Evolutionary conservation across 2,888 invertebrate genomes (phyloP).

Genomic region (Andrena bucephala): DNA sequence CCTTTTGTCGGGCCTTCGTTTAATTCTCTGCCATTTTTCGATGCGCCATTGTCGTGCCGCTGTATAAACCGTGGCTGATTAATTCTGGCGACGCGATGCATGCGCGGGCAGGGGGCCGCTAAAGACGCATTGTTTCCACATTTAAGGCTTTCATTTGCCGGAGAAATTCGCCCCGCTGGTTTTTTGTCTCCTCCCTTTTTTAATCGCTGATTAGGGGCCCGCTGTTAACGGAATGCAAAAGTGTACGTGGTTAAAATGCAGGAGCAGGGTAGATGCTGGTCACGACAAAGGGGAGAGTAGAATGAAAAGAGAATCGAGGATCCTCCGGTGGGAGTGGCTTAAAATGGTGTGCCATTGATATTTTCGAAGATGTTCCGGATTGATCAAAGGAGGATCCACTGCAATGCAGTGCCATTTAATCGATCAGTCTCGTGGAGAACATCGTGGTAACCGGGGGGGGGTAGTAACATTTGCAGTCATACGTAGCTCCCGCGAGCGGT

Average conservation of each 20-base stretch:
- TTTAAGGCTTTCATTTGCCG: conserved; percentile 13
- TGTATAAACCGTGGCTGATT: conserved; percentile 40
- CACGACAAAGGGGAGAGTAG: neutral
- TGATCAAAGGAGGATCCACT: no score
- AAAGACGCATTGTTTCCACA: conserved; percentile 29
- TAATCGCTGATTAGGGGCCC: conserved; percentile 14
- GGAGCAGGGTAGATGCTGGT: neutral
- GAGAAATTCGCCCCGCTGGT: neutral
- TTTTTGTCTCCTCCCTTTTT: conserved; percentile 10
- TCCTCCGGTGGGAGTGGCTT: neutral
- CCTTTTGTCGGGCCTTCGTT: conserved; percentile 31
- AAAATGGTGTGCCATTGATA: no score
- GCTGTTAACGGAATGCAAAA: neutral
- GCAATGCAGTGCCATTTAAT: no score
- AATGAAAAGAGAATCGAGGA: neutral
- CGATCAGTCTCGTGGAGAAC: no score
- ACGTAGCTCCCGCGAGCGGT: neutral
- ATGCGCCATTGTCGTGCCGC: conserved; percentile 35
- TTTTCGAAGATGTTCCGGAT: no score
- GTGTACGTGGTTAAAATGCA: neutral
- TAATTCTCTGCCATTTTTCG: conserved; percentile 34
- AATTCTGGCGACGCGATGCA: conserved; percentile 32
- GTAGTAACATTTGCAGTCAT: neutral
- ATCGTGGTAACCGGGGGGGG: no score
- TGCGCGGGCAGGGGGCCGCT: neutral